These are phyloP conservation scores for Sesamia nonagrioides DNA, from an alignment of 1,140 invertebrate genomes.

Conservation along the genomic window DNA sequence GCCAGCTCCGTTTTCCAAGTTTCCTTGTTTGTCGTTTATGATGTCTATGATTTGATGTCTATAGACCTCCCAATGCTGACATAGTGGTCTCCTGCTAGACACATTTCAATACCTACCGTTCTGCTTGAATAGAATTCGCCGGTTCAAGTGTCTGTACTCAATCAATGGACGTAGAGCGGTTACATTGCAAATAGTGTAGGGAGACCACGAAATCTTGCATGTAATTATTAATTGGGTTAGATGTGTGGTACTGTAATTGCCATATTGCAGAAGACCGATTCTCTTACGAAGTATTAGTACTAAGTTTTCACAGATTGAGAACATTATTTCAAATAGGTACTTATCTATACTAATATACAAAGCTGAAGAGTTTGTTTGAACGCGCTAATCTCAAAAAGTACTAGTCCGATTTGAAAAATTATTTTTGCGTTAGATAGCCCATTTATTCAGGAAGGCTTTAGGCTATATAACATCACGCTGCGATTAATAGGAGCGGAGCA, in stretches of 20 bases:
- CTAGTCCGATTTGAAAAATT: no score
- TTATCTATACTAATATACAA: no score
- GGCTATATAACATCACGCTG: no score
- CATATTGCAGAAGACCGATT: background rate
- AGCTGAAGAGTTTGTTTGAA: no score
- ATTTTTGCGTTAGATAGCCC: no score
- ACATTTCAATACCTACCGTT: conserved; percentile 31
- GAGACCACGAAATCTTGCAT: background rate
- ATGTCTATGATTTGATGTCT: background rate
- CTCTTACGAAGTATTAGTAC: background rate
- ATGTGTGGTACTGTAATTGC: background rate
- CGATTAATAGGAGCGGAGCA: no score
- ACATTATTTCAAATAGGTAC: no score
- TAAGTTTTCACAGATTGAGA: no score
- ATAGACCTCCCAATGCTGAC: background rate
- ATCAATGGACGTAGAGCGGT: background rate
- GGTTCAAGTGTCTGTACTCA: background rate
- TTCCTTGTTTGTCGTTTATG: background rate
- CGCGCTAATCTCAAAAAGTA: no score
- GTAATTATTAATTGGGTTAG: background rate
- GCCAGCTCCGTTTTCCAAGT: background rate
- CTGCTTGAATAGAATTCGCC: conserved; percentile 12
- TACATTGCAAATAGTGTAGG: background rate
- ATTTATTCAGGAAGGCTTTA: no score
- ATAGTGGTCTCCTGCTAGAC: conserved; percentile 2